Evolutionary conservation across 2,113 vertebrate species (phyloP).

Genomic region (Tor tambroides): DNA sequence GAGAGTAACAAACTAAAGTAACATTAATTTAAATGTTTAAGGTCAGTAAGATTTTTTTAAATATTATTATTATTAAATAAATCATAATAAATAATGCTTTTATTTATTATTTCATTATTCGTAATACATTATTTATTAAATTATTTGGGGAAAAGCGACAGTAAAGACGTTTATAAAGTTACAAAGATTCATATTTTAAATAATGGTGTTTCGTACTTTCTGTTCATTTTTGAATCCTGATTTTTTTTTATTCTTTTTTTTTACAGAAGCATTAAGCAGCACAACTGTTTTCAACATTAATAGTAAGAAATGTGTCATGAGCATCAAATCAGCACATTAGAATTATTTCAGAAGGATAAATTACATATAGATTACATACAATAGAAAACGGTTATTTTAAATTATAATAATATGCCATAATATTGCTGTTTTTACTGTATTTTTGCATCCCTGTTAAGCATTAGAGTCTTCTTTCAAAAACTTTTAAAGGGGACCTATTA

Average conservation of each 20-base stretch:
- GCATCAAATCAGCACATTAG: neutral
- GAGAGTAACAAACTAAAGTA: neutral
- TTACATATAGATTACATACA: neutral
- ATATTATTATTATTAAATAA: neutral
- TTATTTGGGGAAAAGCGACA: neutral
- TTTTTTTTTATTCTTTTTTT: no score
- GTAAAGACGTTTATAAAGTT: no score
- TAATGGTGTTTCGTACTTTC: neutral
- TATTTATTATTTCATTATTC: neutral
- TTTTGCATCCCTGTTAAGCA: neutral
- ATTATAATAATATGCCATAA: neutral
- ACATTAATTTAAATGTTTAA: neutral
- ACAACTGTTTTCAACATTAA: no score
- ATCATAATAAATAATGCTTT: neutral
- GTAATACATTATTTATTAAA: neutral
- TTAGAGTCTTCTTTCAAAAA: neutral
- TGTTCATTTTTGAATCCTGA: no score
- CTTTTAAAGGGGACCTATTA: no score
- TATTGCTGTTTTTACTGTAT: neutral
- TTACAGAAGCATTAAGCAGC: no score
- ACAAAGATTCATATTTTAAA: neutral
- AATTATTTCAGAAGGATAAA: neutral
- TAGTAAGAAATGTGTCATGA: neutral
- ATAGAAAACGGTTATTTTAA: neutral
- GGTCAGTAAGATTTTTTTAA: neutral